Base-by-base conservation (phyloP, 1,140 invertebrate species). In the Helicoverpa armigera region DNA sequence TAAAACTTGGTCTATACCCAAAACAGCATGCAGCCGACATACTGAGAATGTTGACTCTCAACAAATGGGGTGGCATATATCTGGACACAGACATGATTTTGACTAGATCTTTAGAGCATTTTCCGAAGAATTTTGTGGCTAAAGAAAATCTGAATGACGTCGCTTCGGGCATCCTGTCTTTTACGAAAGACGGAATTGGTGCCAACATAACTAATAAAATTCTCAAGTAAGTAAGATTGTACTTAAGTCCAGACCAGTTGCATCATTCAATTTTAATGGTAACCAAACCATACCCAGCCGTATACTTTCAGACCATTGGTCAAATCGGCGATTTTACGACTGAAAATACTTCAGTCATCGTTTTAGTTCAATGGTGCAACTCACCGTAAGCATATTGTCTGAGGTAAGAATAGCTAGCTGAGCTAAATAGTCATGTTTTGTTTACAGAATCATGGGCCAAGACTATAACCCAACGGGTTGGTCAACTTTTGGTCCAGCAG, bases 51-150 rank as follows among this genome's bases (percentile, higher is more conserved):
- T 85, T 97, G 12, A 96, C 97, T 0, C 89, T 98, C 0, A 98
- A 96, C 95, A 98, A 97, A 87, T 98, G 96, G 79, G 97, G 97
- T 43, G 98, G 98, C 0, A 96, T 97, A 54, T 98, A 98, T 89
- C 88, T 98, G 56, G 98, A 98, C 83, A 90, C 97, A 76, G 97
- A 98, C 87, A 96, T 98, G 0, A 96, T 98, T 9, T 95, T 98
- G 2, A 95, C 96, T 9, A 96, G 96, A 82, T 95, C 94, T 23
- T 90, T 97, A 58, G 95, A 96, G 54, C 88, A 95, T 12, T 87
- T 97, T 18, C 93, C 90, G 2, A 90, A 88, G 1, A 97, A 97
- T 90, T 97, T 29, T 50, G 16, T 77, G 18, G 60, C 96, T 0
- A 96, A 96, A 10, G 97, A 97, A 89, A 96, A 96, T 4, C 93